These are phyloP conservation scores for Acanthaster planci DNA, from an alignment of 35 echinoderm and acorn worm species.

Conservation along the genomic window DNA sequence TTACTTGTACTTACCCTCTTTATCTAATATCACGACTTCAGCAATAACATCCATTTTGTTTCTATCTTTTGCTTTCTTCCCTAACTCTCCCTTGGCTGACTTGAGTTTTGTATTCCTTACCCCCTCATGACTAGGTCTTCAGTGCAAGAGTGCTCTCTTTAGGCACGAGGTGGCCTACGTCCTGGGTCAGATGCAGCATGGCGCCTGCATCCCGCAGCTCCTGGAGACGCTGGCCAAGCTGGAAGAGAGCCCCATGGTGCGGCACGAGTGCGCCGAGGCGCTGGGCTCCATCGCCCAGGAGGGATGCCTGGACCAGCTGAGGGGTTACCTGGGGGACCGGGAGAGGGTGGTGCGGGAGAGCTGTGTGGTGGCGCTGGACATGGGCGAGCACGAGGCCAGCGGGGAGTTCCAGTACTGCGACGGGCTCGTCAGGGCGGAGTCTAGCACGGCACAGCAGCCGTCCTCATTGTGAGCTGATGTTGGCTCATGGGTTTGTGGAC, in stretches of 20 bases:
- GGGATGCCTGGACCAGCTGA: conserved; percentile 64
- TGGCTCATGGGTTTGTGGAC: background rate
- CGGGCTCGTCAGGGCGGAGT: conserved; percentile 57
- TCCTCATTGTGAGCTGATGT: background rate
- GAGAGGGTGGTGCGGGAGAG: conserved; percentile 90
- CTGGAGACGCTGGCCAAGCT: conserved; percentile 40
- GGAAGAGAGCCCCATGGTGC: conserved; percentile 85
- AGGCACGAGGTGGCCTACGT: conserved; percentile 96
- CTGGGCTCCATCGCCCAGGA: conserved; percentile 85
- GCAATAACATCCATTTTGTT: no score
- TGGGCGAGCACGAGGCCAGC: conserved; percentile 88
- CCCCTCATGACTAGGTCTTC: conserved; percentile 50
- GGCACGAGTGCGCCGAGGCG: conserved; percentile 98
- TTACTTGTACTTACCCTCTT: no score
- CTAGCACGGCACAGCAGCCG: background rate
- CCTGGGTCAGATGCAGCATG: conserved; percentile 96
- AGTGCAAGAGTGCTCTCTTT: conserved; percentile 90
- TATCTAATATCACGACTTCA: no score
- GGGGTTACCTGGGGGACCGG: conserved; percentile 69
- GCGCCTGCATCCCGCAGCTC: conserved; percentile 72
- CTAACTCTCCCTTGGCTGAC: no score
- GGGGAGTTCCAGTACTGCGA: conserved; percentile 92
- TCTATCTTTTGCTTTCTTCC: no score
- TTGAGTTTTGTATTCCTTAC: no score
- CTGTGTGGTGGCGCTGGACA: conserved; percentile 92